Conservation (phyloP, 1,140 invertebrate species). For the Drosophila tani region DNA sequence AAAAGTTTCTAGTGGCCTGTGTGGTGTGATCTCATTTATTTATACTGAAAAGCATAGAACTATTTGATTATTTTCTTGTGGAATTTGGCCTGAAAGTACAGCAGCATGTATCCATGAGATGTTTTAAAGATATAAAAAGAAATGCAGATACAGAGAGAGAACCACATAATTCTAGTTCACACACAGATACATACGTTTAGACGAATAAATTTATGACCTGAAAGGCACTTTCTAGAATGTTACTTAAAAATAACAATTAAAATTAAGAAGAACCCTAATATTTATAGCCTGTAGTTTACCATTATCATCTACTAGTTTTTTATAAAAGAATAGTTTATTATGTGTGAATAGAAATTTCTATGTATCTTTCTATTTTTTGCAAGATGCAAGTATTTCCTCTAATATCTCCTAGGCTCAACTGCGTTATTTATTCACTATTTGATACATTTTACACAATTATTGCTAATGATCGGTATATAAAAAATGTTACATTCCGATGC, state of each 20-base stretch:
- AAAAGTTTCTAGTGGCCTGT: conserved; percentile 4
- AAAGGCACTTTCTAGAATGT: not conserved
- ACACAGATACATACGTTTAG: not conserved
- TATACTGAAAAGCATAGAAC: not conserved
- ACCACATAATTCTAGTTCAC: conserved; percentile 4
- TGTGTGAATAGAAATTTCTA: not conserved
- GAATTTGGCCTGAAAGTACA: not conserved
- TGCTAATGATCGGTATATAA: too few species aligned
- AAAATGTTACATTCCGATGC: too few species aligned
- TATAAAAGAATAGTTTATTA: too few species aligned
- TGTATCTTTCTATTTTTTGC: too few species aligned
- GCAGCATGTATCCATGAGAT: not conserved
- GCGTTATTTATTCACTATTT: too few species aligned
- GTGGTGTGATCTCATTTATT: conserved; percentile 2
- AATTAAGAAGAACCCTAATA: not conserved
- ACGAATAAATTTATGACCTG: not conserved
- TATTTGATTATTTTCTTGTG: conserved; percentile 5
- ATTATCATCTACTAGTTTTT: not conserved
- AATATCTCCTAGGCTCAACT: too few species aligned
- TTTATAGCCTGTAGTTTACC: not conserved
- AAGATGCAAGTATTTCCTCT: too few species aligned
- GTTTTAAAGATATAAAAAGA: conserved; percentile 2
- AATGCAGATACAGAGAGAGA: not conserved
- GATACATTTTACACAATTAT: too few species aligned
- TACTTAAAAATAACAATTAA: not conserved